Evolutionary conservation across 2,797 vertebrate genomes (phyloP).

Genomic region (Amblyraja radiata): DNA sequence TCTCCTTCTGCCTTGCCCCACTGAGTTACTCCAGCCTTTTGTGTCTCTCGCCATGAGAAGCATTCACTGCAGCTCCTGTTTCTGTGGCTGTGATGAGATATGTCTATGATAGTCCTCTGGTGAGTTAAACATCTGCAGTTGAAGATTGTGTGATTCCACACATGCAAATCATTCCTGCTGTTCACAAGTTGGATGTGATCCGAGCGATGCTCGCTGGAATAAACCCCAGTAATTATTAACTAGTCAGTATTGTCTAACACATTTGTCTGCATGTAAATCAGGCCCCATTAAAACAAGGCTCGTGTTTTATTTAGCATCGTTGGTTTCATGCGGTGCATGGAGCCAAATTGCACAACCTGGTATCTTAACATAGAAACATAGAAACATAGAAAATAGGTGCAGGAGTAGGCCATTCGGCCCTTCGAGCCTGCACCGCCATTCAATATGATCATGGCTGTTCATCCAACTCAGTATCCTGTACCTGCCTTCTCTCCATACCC

Average conservation of each 20-base stretch:
- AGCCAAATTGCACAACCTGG: not conserved
- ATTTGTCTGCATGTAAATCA: conserved; percentile 16
- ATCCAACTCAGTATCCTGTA: too few relatives aligned
- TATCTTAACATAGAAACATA: too few relatives aligned
- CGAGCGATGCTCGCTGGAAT: not conserved
- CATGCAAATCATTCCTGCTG: conserved; percentile 22
- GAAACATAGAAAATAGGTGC: too few relatives aligned
- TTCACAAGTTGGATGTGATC: not conserved
- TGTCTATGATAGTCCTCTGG: not conserved
- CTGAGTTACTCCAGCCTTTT: too few relatives aligned
- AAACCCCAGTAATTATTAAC: conserved; percentile 22
- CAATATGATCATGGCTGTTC: too few relatives aligned
- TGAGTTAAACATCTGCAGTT: not conserved
- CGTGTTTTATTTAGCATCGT: not conserved
- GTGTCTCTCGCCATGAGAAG: not conserved
- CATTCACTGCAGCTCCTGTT: not conserved
- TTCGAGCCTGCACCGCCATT: too few relatives aligned
- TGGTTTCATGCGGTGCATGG: too few relatives aligned
- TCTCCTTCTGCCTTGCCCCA: too few relatives aligned
- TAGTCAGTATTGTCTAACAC: not conserved
- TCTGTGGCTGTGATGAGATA: not conserved
- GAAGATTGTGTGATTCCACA: not conserved
- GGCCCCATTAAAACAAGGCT: not conserved
- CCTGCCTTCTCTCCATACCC: too few relatives aligned
- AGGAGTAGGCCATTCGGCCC: too few relatives aligned